Evolutionary conservation across 2,113 vertebrate species (phyloP), one percentile per base, ranked within the genome.

Genomic region (Polypterus senegalus): DNA sequence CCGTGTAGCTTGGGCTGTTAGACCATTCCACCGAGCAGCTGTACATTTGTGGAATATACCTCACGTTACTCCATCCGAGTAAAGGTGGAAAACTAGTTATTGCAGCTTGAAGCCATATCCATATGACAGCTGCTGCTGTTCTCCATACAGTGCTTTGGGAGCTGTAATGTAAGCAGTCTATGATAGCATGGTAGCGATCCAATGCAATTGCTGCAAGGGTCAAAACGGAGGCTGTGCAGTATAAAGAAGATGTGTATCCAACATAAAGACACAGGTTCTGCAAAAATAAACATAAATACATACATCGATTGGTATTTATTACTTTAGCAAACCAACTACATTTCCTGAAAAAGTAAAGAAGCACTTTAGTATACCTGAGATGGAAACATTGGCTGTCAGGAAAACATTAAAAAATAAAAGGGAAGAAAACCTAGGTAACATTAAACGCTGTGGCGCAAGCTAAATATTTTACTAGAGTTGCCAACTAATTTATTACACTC

Each of bases 81-180:
- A 89, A 73, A 2, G 88, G 87, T 5, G 87, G 87, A 60, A 72
- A 81, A 64, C 85, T 83, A 69, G 79, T 84, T 53, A 71, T 67
- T 64, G 86, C 70, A 2, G 88, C 84, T 70, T 88, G 87, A 59
- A 87, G 64, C 88, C 88, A 89, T 74, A 89, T 87, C 88, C 88
- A 89, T 49, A 83, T 64, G 54, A 89, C 85, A 7, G 79, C 83
- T 3, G 65, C 67, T 0, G 69, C 68, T 1, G 67, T 83, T 61
- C 82, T 72, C 76, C 82, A 78, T 49, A 77, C 65, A 1, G 86
- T 88, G 71, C 82, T 86, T 69, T 77, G 84, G 6, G 85, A 82
- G 64, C 66, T 74, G 65, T 89, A 89, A 48, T 74, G 80, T 72
- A 89, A 69, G 63, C 86, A 87, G 80, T 89, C 82, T 46, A 87